Evolutionary conservation across 1,140 invertebrate genomes (phyloP), one percentile per base, ranked within the genome.

Genomic region (Calliopsis andreniformis): DNA sequence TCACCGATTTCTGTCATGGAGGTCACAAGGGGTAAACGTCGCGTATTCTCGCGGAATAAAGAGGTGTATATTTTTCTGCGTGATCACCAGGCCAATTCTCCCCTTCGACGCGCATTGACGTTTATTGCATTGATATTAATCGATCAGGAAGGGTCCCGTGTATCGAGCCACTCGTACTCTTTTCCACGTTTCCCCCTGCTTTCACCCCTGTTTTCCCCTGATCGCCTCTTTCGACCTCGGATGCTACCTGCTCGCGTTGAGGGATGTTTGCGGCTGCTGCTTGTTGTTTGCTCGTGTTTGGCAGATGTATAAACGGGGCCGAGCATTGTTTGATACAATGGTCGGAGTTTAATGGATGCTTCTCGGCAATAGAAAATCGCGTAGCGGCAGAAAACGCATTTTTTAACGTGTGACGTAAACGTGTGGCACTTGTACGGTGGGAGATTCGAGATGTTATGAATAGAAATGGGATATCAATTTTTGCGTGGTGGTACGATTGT

Each of bases 101-200:
- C 69, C 67, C 70, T 58, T 72, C 53, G 63, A 51, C 30, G 56
- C 18, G 28, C 47, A 75, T 43, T 75, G 76, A 81, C 69, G 51
- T 81, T 79, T 81, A 78, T 81, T 81, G 62, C 61, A 79, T 79
- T 75, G 76, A 81, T 79, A 82, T 79, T 82, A 80, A 82, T 80
- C 80, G 80, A 76, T 79, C 53, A 49, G 71, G 49, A 66, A 76
- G 62, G 67, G 63, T 55, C 3, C 32, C 23, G 25, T 56, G 35
- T 70, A 70, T 76, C 56, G 58, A n/a, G 25, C 42, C 42, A 18
- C 20, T 59, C 3, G 64, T 10, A 35, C 55, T 75, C 51, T 14
- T 43, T 43, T 71, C 76, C 0, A 20, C 25, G 43, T 20, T 30
- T 8, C 6, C 4, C 5, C 7, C 12, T 30, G 16, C 14, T 18